A percentile compares a stretch with the other conserved stretches of the same genome.
Conservation (phyloP, 2,888 invertebrate genomes). For the Stegophylla sp. region DNA sequence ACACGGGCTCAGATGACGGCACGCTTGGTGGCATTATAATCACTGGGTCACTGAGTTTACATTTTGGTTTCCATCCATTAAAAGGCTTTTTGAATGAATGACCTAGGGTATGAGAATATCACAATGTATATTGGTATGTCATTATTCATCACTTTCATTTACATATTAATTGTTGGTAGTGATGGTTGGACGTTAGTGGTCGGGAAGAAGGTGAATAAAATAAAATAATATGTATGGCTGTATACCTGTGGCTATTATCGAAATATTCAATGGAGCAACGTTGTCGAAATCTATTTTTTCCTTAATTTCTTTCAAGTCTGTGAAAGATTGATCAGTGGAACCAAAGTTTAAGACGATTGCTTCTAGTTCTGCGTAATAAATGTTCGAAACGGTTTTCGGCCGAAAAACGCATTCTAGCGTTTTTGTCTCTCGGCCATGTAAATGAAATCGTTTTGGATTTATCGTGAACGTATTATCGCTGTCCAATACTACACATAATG, state of each 20-base stretch:
- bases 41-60: slow-evolving; percentile 13
- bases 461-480: slow-evolving; percentile 1
- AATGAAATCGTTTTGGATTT: background rate
- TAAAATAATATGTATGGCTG: background rate
- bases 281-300: too few species aligned
- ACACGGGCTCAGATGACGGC: slow-evolving; percentile 15
- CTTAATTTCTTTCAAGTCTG: background rate
- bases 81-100: slow-evolving; percentile 15
- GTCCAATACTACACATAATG: background rate
- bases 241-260: slow-evolving; percentile 18
- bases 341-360: slow-evolving; percentile 1
- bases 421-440: background rate
- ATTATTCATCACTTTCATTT: background rate
- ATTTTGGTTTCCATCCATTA: slow-evolving; percentile 41
- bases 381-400: slow-evolving; percentile 25
- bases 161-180: background rate
- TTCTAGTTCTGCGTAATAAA: slow-evolving; percentile 38
- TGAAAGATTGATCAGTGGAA: background rate
- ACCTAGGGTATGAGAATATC: slow-evolving; percentile 3
- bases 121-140: background rate
- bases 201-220: background rate
- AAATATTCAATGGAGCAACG: slow-evolving; percentile 23
- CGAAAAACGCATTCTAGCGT: slow-evolving; percentile 20
- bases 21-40: slow-evolving; percentile 49
- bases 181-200: background rate